phyloP scores from a whole-genome alignment of 2,888 invertebrate genomes.

The Arge pagana region DNA sequence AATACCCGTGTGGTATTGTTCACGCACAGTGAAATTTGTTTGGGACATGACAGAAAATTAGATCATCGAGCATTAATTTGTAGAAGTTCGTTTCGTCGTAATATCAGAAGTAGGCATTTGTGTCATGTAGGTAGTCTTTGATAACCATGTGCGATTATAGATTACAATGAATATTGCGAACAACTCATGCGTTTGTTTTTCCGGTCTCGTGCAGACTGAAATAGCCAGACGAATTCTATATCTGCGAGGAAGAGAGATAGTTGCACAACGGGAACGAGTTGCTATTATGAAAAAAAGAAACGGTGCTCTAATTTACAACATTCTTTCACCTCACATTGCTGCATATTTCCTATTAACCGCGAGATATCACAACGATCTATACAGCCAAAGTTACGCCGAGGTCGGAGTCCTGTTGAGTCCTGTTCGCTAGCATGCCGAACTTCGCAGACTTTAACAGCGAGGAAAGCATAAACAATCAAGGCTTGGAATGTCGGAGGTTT shows the following conservation, averaged over 20 bases:
- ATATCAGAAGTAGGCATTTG: no score
- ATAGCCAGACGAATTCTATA: slow-evolving; percentile 82
- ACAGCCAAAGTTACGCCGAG: slow-evolving; percentile 92
- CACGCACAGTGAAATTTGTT: no score
- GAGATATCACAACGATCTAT: slow-evolving; percentile 85
- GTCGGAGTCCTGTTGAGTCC: slow-evolving; percentile 92
- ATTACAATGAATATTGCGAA: no score
- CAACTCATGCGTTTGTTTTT: no score
- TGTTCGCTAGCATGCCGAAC: slow-evolving; percentile 95
- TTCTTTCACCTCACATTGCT: slow-evolving; percentile 90
- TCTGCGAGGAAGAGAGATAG: slow-evolving; percentile 86
- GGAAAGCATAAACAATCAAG: slow-evolving; percentile 94
- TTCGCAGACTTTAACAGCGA: slow-evolving; percentile 94
- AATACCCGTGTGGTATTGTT: no score
- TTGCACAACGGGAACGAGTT: slow-evolving; percentile 84
- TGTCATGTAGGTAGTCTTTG: no score
- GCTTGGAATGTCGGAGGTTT: slow-evolving; percentile 89
- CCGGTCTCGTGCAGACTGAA: slow-evolving; percentile 67
- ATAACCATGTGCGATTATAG: no score
- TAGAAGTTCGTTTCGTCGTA: no score
- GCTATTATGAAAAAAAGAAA: slow-evolving; percentile 87
- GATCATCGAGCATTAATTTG: no score
- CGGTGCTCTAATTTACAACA: slow-evolving; percentile 86
- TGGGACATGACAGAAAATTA: no score
- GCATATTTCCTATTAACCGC: slow-evolving; percentile 90